These are phyloP conservation scores for Ophion obscuratus DNA, from an alignment of 2,888 invertebrate species.

Conservation along the genomic window DNA sequence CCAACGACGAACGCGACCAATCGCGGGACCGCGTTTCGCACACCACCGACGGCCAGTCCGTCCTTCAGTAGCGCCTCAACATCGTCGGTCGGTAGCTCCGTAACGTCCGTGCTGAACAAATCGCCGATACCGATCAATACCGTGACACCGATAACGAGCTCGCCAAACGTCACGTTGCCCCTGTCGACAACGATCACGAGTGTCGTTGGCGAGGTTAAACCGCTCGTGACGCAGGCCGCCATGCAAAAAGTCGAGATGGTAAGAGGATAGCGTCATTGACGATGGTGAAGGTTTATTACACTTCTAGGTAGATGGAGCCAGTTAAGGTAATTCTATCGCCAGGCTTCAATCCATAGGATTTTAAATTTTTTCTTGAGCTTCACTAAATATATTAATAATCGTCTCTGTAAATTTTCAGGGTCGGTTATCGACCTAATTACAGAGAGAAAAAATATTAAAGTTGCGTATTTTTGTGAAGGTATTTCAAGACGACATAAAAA, in stretches of 20 bases:
- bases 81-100: constrained; percentile 77
- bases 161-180: constrained; percentile 75
- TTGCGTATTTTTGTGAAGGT: too few relatives aligned
- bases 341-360: too few relatives aligned
- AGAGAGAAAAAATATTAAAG: too few relatives aligned
- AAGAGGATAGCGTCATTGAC: neutral
- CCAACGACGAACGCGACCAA: constrained; percentile 34
- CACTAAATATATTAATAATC: too few relatives aligned
- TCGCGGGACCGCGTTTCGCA: constrained; percentile 74
- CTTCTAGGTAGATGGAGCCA: too few relatives aligned
- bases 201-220: constrained; percentile 65
- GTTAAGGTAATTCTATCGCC: too few relatives aligned
- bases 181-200: constrained; percentile 74
- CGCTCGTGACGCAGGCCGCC: constrained; percentile 32
- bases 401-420: too few relatives aligned
- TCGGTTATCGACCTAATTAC: too few relatives aligned
- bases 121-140: constrained; percentile 77
- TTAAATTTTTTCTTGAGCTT: too few relatives aligned
- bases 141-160: constrained; percentile 72
- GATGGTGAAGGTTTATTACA: too few relatives aligned
- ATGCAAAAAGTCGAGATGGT: constrained; percentile 58
- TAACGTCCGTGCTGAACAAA: constrained; percentile 73
- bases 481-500: too few relatives aligned
- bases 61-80: constrained; percentile 82
- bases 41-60: constrained; percentile 78